phyloP scores from a whole-genome alignment of 2,888 invertebrate genomes.

The Diachrysia chrysitis region DNA sequence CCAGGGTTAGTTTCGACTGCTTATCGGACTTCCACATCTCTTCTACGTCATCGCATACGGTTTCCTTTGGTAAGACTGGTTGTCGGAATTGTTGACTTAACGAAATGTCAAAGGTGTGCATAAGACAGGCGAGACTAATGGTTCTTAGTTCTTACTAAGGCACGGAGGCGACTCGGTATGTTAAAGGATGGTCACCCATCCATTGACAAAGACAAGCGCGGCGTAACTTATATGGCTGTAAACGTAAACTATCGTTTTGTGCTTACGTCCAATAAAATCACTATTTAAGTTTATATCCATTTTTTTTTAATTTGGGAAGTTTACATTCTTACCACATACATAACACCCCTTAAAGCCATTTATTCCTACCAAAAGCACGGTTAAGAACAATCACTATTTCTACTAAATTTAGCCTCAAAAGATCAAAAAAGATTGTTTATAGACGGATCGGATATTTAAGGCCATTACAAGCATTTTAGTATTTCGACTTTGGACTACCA shows the following conservation, averaged over 20 bases:
- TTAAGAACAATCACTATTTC: background rate
- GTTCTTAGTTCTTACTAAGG: no score
- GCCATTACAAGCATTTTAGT: background rate
- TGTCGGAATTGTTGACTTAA: no score
- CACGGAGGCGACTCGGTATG: no score
- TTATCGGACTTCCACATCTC: no score
- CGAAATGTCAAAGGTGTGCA: no score
- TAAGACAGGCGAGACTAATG: no score
- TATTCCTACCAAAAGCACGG: background rate
- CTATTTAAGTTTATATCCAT: background rate
- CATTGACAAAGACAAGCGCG: no score
- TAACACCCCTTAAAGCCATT: constrained; percentile 1
- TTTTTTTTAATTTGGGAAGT: background rate
- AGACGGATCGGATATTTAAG: background rate
- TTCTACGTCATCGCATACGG: no score
- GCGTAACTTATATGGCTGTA: no score
- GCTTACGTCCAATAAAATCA: background rate
- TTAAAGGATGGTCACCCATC: no score
- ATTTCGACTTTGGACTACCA: background rate
- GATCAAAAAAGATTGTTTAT: background rate
- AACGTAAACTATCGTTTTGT: background rate
- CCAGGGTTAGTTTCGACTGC: no score
- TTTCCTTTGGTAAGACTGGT: no score
- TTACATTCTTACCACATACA: background rate
- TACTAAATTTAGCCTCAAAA: background rate